Percentiles rank a stretch among this genome's conserved stretches.
These are phyloP conservation scores for Halisarca cf. caerulea DNA, from an alignment of 37 sponge, comb jelly and placozoan genomes.

Conservation along the genomic window DNA sequence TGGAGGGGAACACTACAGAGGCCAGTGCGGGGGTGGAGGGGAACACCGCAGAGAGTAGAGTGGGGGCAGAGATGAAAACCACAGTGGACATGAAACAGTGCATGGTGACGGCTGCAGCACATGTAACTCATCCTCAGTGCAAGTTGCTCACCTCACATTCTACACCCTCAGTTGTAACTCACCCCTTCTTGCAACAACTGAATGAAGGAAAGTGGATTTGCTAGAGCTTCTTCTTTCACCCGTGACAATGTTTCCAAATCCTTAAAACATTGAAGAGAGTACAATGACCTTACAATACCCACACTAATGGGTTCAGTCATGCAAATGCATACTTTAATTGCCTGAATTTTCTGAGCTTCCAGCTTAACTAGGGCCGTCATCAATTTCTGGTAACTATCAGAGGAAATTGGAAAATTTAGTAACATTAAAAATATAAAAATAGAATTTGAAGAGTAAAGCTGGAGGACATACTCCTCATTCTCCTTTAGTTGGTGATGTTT, in stretches of 20 bases:
- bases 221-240: conserved; percentile 43
- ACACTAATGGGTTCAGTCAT: neutral
- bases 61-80: too few relatives aligned
- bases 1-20: too few relatives aligned
- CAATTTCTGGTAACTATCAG: conserved; percentile 71
- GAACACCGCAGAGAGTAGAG: too few relatives aligned
- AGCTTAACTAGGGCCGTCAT: conserved; percentile 63
- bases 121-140: too few relatives aligned
- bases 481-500: neutral
- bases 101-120: too few relatives aligned
- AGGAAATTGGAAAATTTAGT: too few relatives aligned
- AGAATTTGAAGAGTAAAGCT: neutral
- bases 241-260: conserved; percentile 48
- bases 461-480: neutral
- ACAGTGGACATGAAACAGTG: too few relatives aligned
- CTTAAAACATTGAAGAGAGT: conserved; percentile 9
- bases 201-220: conserved; percentile 53
- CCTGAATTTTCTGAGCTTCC: conserved; percentile 81
- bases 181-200: conserved; percentile 53
- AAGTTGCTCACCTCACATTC: too few relatives aligned
- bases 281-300: too few relatives aligned
- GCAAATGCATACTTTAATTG: conserved; percentile 47
- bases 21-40: too few relatives aligned
- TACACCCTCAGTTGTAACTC: conserved; percentile 10
- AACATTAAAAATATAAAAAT: neutral